Evolutionary conservation across 2,888 invertebrate genomes (phyloP).

Genomic region (Eremobia ochroleuca): DNA sequence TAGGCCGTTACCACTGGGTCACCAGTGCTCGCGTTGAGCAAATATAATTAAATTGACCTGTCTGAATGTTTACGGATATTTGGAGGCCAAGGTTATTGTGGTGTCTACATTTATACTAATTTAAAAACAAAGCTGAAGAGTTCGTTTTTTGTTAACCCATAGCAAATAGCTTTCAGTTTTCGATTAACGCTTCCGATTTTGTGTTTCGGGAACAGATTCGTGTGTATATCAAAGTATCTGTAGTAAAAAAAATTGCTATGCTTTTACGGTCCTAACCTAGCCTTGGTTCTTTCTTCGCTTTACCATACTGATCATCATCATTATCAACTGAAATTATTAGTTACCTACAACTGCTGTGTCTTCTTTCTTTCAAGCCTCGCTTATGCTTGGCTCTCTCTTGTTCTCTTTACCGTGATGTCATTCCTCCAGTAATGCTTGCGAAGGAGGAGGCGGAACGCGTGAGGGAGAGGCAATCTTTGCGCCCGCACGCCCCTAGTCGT

Average conservation of each 20-base stretch:
- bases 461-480: no score
- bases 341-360: background rate
- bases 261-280: background rate
- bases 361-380: background rate
- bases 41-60: background rate
- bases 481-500: no score
- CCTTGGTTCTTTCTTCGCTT: background rate
- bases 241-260: background rate
- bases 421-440: no score
- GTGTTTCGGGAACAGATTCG: background rate
- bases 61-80: background rate
- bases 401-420: background rate
- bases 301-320: background rate
- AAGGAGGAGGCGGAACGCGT: no score
- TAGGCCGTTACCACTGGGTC: background rate
- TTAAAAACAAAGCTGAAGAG: background rate
- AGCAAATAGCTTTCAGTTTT: no score
- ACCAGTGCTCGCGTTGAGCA: background rate
- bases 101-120: background rate
- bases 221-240: no score
- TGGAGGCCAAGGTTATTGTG: background rate
- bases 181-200: background rate
- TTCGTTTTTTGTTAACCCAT: no score
- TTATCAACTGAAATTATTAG: background rate
- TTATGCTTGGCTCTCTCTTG: background rate